phyloP scores from a whole-genome alignment of 2,113 vertebrate genomes.

The Festucalex cinctus region DNA sequence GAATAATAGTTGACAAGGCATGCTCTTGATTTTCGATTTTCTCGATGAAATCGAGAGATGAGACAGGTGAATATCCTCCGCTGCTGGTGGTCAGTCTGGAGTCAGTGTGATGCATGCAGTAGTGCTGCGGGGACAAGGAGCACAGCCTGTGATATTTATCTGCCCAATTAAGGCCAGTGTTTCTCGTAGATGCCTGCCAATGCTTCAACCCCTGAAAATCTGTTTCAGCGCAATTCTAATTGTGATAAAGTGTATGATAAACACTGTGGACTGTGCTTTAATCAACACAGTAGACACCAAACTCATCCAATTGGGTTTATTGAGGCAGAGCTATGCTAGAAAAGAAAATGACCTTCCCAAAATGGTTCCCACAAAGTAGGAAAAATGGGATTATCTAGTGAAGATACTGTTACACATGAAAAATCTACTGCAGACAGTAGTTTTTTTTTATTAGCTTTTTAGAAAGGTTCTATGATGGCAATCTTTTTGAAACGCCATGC shows the following conservation, averaged over 20 bases:
- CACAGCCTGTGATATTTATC: constrained; percentile 66
- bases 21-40: constrained; percentile 54
- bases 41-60: constrained; percentile 44
- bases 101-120: constrained; percentile 55
- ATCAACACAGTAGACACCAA: constrained; percentile 32
- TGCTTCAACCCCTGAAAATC: constrained; percentile 42
- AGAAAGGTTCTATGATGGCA: too few species aligned
- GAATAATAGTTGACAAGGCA: constrained; percentile 19
- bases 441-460: background rate
- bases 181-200: constrained; percentile 47
- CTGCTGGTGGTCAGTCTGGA: constrained; percentile 50
- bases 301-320: constrained; percentile 24
- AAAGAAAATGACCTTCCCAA: background rate
- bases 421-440: background rate
- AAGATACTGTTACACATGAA: background rate
- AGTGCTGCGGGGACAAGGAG: constrained; percentile 43
- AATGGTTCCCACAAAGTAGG: background rate
- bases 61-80: constrained; percentile 35
- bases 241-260: constrained; percentile 51
- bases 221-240: constrained; percentile 37
- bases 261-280: constrained; percentile 20
- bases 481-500: background rate
- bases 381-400: background rate
- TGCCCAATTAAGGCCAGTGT: constrained; percentile 70
- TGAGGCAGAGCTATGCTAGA: background rate